phyloP scores from a whole-genome alignment of 2,113 vertebrate species.

The Apodemus sylvaticus region DNA sequence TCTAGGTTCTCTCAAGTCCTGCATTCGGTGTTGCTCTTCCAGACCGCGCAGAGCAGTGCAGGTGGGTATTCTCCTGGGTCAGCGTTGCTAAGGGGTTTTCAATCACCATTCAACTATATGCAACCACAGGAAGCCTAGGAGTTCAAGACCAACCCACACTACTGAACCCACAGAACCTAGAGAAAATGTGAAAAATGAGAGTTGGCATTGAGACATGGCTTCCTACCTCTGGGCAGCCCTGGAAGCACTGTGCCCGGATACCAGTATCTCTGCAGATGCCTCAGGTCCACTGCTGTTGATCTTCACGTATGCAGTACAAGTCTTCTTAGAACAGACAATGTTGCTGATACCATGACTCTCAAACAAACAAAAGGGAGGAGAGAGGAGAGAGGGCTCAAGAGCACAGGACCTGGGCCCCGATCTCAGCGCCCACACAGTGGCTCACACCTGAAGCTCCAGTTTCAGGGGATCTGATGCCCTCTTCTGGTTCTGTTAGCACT shows the following conservation, averaged over 20 bases:
- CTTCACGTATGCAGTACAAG: fast-evolving
- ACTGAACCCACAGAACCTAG: no score
- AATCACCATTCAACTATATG: background rate
- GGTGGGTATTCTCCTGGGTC: background rate
- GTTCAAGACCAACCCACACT: background rate
- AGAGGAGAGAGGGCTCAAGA: background rate
- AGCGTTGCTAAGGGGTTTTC: background rate
- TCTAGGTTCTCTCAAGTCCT: background rate
- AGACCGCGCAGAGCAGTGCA: background rate
- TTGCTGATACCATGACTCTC: background rate
- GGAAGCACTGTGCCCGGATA: fast-evolving
- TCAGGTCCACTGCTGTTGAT: fast-evolving
- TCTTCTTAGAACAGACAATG: background rate
- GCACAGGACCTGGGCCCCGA: background rate
- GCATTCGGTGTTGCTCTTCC: no score
- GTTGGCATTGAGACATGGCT: background rate
- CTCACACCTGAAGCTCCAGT: background rate
- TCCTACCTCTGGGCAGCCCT: background rate
- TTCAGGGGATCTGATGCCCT: background rate
- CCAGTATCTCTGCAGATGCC: background rate
- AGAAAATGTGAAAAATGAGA: background rate
- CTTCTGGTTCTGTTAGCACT: background rate
- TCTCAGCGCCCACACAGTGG: background rate
- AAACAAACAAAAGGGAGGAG: background rate
- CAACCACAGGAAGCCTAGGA: background rate